These are phyloP conservation scores for Myiopsitta monachus DNA, from an alignment of 2,113 vertebrate species.

Conservation along the genomic window DNA sequence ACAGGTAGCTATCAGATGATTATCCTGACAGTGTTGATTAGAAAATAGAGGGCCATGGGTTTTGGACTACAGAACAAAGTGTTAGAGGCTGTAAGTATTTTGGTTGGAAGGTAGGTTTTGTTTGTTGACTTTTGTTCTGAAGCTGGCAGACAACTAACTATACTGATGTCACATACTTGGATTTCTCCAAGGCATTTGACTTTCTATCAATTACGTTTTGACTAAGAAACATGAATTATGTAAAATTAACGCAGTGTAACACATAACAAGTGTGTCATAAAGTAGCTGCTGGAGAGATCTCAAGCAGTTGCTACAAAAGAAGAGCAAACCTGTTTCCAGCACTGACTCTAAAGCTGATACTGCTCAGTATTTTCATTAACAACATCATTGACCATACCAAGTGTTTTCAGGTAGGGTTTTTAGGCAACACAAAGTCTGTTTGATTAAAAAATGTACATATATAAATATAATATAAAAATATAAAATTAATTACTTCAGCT, in stretches of 20 bases:
- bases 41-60: neutral
- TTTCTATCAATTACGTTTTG: neutral
- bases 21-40: neutral
- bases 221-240: neutral
- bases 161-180: slow-evolving; percentile 10
- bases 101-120: slow-evolving; percentile 7
- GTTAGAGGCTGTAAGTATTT: neutral
- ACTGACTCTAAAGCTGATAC: neutral
- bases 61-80: slow-evolving; percentile 24
- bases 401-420: neutral
- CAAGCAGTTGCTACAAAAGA: neutral
- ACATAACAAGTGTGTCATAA: neutral
- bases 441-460: neutral
- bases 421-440: neutral
- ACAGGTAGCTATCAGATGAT: neutral
- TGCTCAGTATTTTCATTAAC: neutral
- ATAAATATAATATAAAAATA: neutral
- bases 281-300: neutral
- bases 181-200: slow-evolving; percentile 24
- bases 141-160: neutral
- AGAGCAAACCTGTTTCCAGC: neutral
- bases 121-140: slow-evolving; percentile 22
- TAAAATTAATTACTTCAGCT: neutral
- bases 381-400: neutral
- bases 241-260: neutral